These are phyloP conservation scores for Climacteris rufus DNA, from an alignment of 2,113 vertebrate species.

Conservation along the genomic window DNA sequence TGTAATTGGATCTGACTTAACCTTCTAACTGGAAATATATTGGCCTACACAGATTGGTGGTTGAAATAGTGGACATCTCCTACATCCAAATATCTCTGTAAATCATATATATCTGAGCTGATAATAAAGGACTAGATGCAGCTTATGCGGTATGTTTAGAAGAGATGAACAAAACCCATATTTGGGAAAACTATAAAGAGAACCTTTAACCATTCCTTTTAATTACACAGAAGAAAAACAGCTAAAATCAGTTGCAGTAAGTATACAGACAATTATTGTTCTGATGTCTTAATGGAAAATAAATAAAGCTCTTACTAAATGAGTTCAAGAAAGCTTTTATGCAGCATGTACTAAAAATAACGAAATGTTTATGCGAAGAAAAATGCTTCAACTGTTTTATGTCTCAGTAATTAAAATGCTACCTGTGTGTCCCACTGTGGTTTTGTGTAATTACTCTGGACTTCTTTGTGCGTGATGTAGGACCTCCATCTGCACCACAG, in stretches of 20 bases:
- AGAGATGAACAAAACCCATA: not conserved
- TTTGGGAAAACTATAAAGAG: not conserved
- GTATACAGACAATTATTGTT: constrained; percentile 59
- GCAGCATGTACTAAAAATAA: constrained; percentile 47
- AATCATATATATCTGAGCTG: constrained; percentile 65
- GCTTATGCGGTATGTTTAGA: not conserved
- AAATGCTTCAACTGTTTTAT: constrained; percentile 40
- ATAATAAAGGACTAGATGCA: constrained; percentile 64
- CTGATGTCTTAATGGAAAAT: constrained; percentile 68
- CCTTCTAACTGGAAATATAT: constrained; percentile 70
- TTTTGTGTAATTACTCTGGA: constrained; percentile 21
- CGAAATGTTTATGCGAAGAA: constrained; percentile 57
- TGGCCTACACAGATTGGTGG: constrained; percentile 45
- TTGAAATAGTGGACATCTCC: constrained; percentile 63
- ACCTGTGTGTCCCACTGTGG: not conserved
- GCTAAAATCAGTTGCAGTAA: constrained; percentile 53
- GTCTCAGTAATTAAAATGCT: constrained; percentile 38
- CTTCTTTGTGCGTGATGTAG: constrained; percentile 69
- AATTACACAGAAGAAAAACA: constrained; percentile 56
- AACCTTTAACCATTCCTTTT: constrained; percentile 56
- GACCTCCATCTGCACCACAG: constrained; percentile 96
- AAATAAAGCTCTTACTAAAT: constrained; percentile 65
- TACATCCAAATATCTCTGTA: constrained; percentile 65
- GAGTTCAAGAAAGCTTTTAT: constrained; percentile 60
- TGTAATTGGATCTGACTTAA: constrained; percentile 76